Base-by-base conservation (phyloP, 2,888 invertebrate genomes). In the Morpho deidamia region DNA sequence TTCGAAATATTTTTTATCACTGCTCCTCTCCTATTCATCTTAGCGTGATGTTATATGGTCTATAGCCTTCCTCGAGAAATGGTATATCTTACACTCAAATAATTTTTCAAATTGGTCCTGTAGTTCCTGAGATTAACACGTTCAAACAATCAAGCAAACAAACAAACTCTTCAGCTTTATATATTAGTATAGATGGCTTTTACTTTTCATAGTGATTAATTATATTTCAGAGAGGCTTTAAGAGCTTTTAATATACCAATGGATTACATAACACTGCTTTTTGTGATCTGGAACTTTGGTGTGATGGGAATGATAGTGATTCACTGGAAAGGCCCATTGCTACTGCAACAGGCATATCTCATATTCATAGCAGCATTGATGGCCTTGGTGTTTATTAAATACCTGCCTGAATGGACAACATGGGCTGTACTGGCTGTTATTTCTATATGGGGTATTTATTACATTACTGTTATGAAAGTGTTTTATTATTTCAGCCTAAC, bases 361-460 rank as follows among this genome's bases (percentile, higher is more conserved):
- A 99, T 99, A 71, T 96, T 98, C 75, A 95, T 99, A 44, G 98
- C 99, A 2, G 98, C 99, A 0, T 89, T 99, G 32, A 99, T 99
- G 98, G 99, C 99, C 0, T 91, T 99, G 14, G 96, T 99, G 35
- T 99, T 99, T 76, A 99, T 99, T 65, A 99, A 99, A 88, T 99
- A 99, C 83, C 90, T 99, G 51, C 99, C 99, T 0, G 98, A 99
- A 77, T 99, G 99, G 99, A 99, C 99, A 1, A 96, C 97, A 0
- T 99, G 99, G 99, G 95, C 96, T 35, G 97, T 99, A 7, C 91
- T 99, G 7, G 99, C 94, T 61, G 97, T 97, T 41, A 98, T 99
- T 73, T 99, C 99, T 38, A 93, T 99, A 71, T 99, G 99, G 99
- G 99, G 97, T 97, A 67, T 67, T 57, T 49, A 11, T 3, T 32